Base-by-base conservation (phyloP, 2,888 invertebrate species). In the Caenorhabditis angaria region DNA sequence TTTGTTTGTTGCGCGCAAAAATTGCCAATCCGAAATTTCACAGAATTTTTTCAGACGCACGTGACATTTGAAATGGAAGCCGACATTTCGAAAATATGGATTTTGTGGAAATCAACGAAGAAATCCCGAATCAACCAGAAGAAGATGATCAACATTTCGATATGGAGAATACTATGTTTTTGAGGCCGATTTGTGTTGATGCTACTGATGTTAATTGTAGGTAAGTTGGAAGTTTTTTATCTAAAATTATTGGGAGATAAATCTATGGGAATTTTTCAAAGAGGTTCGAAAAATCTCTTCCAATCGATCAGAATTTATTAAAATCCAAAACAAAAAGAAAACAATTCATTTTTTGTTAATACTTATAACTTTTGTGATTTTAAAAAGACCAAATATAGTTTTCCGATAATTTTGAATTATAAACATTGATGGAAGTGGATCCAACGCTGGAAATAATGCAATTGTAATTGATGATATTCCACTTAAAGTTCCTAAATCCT, bases 381-480 rank as follows among this genome's bases (percentile, higher is more conserved):
- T n/a, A n/a, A n/a, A n/a, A n/a, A n/a, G n/a, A n/a, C 50, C 47
- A 24, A 62, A 47, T 24, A 68, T 50, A 2, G 68, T 55, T 14
- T 63, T 59, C 0, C 68, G 54, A 48, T 68, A 68, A 35, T 56
- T 63, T 8, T 62, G 59, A 29, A 68, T 60, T n/a, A 68, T 50
- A 51, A 68, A 56, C 62, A 68, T 68, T 1, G 65, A 59, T 3
- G 65, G 65, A 0, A 65, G 60, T 3, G 65, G 65, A 47, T 65
- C 65, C 2, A 66, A 60, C 8, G 61, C 61, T 24, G 68, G 68
- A 35, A 63, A 68, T 20, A 63, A 14, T 22, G 68, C 68, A 28
- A 68, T 68, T 8, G 68, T 68, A 32, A 68, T 68, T 0, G 62
- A 63, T 24, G 63, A 59, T 41, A 68, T 63, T 10, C 68, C 68